Percentiles rank a stretch among this genome's conserved stretches.
Evolutionary conservation across 1,140 invertebrate species (phyloP).

Genomic region (Drosophila biarmipes): DNA sequence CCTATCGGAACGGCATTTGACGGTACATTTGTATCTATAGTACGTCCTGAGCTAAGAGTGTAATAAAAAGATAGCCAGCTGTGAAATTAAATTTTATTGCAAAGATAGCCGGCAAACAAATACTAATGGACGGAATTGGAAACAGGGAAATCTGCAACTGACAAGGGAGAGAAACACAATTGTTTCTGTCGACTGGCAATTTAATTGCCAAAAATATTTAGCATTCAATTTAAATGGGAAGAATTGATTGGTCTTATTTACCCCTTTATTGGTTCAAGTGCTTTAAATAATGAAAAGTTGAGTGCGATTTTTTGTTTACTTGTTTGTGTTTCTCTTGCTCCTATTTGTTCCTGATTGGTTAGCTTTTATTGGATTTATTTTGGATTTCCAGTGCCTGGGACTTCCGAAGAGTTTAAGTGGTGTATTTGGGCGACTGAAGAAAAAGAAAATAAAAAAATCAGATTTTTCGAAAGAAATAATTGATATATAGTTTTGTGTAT

Average conservation of each 20-base stretch:
- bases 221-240: slow-evolving; percentile 19
- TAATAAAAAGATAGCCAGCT: slow-evolving; percentile 65
- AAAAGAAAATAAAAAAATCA: not conserved
- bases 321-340: not conserved
- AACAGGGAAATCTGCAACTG: slow-evolving; percentile 26
- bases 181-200: slow-evolving; percentile 25
- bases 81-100: slow-evolving; percentile 74
- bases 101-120: slow-evolving; percentile 24
- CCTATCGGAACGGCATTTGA: slow-evolving; percentile 56
- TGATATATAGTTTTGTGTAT: not conserved
- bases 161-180: slow-evolving; percentile 22
- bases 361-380: slow-evolving; percentile 15
- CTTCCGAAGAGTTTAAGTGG: not conserved
- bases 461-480: not conserved
- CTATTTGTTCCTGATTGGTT: slow-evolving; percentile 6
- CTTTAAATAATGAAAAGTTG: not conserved
- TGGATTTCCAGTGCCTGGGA: not conserved
- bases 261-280: not conserved
- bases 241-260: slow-evolving; percentile 5
- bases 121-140: slow-evolving; percentile 23
- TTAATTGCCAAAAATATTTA: slow-evolving; percentile 42
- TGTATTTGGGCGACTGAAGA: slow-evolving; percentile 7
- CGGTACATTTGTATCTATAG: slow-evolving; percentile 37
- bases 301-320: slow-evolving; percentile 4
- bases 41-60: slow-evolving; percentile 20